phyloP scores from a whole-genome alignment of 53 echinoderm and acorn worm species.

The Holothuria scabra region DNA sequence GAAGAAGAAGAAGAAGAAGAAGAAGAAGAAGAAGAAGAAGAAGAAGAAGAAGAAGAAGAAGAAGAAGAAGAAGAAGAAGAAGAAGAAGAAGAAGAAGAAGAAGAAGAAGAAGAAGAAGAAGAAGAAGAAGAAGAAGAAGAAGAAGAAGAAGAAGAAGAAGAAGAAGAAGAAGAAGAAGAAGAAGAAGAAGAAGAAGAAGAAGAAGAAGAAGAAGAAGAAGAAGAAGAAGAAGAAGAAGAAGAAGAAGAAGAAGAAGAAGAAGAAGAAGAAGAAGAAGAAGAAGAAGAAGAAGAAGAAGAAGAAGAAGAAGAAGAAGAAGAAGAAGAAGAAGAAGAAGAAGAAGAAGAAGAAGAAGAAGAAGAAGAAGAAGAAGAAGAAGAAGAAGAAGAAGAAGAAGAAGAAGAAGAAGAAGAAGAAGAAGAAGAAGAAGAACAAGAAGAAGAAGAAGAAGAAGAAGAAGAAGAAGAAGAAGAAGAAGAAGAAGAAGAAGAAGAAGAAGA shows the following conservation, averaged over 20 bases:
- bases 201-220: constrained; percentile 20
- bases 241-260: constrained; percentile 2
- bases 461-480: constrained; percentile 49
- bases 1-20: constrained; percentile 41
- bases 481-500: constrained; percentile 52
- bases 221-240: constrained; percentile 20
- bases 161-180: constrained; percentile 15
- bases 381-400: constrained; percentile 15
- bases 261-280: constrained; percentile 13
- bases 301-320: constrained; percentile 15
- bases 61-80: constrained; percentile 52
- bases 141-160: constrained; percentile 49
- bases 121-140: constrained; percentile 48
- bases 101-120: constrained; percentile 49
- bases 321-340: constrained; percentile 7
- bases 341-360: constrained; percentile 15
- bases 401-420: not conserved
- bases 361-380: constrained; percentile 7
- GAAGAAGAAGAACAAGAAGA: not conserved
- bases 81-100: constrained; percentile 49
- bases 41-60: constrained; percentile 40
- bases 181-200: constrained; percentile 10
- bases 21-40: constrained; percentile 38
- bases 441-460: constrained; percentile 39
- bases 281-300: constrained; percentile 8